A percentile compares a stretch with the other conserved stretches of the same genome.
phyloP scores from a whole-genome alignment of 2,113 vertebrate genomes.

The Eulemur rufifrons region DNA sequence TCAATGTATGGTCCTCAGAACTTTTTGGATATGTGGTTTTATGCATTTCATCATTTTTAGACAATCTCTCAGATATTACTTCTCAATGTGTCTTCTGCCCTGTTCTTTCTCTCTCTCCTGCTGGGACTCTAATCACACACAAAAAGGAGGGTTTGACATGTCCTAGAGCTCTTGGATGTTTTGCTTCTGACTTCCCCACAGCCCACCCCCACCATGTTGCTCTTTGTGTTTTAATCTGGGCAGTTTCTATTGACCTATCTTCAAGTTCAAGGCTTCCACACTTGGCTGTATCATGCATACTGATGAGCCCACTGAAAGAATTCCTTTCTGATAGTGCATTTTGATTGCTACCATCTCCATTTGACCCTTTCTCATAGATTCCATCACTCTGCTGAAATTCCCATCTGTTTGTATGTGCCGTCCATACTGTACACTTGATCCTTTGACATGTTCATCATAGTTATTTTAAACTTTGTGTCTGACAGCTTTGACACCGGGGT shows the following conservation, averaged over 20 bases:
- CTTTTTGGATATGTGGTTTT: background rate
- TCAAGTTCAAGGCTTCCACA: background rate
- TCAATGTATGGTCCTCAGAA: background rate
- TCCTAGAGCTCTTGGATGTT: background rate
- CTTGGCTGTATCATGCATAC: background rate
- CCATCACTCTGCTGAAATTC: background rate
- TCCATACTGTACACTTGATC: background rate
- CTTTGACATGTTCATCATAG: background rate
- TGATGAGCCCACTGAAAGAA: background rate
- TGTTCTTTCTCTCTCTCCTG: background rate
- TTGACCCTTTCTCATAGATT: background rate
- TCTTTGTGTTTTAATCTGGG: background rate
- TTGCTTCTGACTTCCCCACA: background rate
- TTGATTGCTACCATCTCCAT: background rate
- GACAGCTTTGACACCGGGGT: background rate
- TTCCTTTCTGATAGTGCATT: background rate
- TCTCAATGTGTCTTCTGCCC: background rate
- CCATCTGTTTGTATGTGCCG: background rate
- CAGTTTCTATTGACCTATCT: background rate
- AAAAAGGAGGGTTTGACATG: background rate
- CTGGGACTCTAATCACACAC: background rate
- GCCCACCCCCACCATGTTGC: background rate
- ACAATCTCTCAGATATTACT: background rate
- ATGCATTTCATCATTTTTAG: background rate
- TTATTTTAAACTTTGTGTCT: background rate